A percentile compares a stretch with the other conserved stretches of the same genome.
phyloP scores from a whole-genome alignment of 92 coral and sea anemone species.

The Umimayanthus chanpuru region DNA sequence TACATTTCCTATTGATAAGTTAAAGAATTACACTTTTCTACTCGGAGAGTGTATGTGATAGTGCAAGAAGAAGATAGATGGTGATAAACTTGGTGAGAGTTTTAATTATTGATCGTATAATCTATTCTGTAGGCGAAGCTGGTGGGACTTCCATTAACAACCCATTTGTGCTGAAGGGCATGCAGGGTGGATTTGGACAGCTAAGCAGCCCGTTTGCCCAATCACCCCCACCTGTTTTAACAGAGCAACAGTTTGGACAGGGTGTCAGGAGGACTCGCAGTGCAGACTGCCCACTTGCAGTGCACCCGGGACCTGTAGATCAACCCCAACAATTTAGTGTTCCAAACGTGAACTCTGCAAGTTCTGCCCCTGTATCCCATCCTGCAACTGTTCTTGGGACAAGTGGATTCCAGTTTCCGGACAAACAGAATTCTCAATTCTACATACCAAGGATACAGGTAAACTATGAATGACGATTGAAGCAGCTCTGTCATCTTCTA shows the following conservation, averaged over 20 bases:
- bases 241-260: slow-evolving; percentile 28
- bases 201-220: slow-evolving; percentile 29
- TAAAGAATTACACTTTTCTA: too few species aligned
- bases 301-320: not conserved
- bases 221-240: not conserved
- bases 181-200: not conserved
- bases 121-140: slow-evolving; percentile 2
- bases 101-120: not conserved
- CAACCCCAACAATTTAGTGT: not conserved
- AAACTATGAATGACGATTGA: not conserved
- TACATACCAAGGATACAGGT: slow-evolving; percentile 76
- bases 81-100: too few species aligned
- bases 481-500: not conserved
- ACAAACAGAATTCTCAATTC: slow-evolving; percentile 56
- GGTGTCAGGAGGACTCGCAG: slow-evolving; percentile 53
- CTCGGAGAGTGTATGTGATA: too few species aligned
- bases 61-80: too few species aligned
- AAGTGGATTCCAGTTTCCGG: slow-evolving; percentile 54
- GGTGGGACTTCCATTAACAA: not conserved
- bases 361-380: slow-evolving; percentile 68
- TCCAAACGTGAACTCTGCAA: slow-evolving; percentile 19
- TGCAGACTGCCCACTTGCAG: not conserved
- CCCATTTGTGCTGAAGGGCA: slow-evolving; percentile 23
- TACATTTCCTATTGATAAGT: too few species aligned
- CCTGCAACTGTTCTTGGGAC: not conserved